These are phyloP conservation scores for Ceratotherium simum DNA, from an alignment of 2,113 vertebrate genomes.

Conservation along the genomic window DNA sequence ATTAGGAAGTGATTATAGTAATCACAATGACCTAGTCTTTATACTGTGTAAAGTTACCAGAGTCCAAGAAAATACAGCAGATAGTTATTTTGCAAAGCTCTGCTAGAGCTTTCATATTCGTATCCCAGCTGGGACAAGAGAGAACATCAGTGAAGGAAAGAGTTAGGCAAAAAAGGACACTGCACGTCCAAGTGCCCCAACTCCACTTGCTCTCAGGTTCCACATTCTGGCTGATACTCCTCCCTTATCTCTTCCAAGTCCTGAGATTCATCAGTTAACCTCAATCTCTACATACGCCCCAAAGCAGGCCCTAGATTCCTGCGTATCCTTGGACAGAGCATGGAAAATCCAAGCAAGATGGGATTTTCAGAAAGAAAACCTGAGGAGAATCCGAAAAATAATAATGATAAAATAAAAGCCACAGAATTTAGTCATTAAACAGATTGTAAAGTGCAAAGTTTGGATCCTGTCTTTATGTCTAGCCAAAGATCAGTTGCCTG, in stretches of 20 bases:
- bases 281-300: neutral
- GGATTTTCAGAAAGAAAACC: neutral
- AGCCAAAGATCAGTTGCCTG: neutral
- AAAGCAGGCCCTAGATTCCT: neutral
- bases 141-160: neutral
- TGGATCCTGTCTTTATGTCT: neutral
- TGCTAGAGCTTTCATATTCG: neutral
- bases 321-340: neutral
- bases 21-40: neutral
- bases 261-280: neutral
- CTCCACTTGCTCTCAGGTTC: neutral
- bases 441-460: neutral
- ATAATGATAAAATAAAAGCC: neutral
- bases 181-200: too few species aligned
- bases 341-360: neutral
- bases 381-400: neutral
- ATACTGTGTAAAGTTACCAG: neutral
- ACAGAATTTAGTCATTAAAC: neutral
- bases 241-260: neutral
- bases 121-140: neutral
- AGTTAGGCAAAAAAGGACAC: neutral
- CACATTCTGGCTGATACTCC: neutral
- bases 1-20: neutral
- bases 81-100: neutral
- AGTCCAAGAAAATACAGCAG: neutral